Conservation (phyloP, 2,797 vertebrate species). For the Iguana delicatissima region DNA sequence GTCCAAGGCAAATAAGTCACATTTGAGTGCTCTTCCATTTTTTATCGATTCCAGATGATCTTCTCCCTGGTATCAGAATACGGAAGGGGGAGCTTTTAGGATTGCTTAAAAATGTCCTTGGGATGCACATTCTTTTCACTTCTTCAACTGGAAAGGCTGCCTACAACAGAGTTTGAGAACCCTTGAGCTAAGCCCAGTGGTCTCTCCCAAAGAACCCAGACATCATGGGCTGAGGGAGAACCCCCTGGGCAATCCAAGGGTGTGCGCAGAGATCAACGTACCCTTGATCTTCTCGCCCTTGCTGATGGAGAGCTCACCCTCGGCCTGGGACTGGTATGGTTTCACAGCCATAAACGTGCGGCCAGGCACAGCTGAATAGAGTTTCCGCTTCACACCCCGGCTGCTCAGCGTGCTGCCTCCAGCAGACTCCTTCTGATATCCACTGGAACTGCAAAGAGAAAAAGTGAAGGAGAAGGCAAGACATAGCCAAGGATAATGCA, state of each 20-base stretch:
- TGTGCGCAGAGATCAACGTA: constrained; percentile 67
- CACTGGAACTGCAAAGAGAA: constrained; percentile 73
- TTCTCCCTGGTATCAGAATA: neutral
- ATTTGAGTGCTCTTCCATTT: constrained; percentile 6
- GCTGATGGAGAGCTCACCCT: constrained; percentile 91
- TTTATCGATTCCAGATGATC: neutral
- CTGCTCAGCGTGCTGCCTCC: constrained; percentile 73
- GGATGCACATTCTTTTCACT: neutral
- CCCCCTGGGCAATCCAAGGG: constrained; percentile 26
- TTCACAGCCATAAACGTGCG: constrained; percentile 91
- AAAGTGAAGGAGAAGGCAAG: constrained; percentile 36
- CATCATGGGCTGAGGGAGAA: neutral
- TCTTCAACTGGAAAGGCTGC: neutral
- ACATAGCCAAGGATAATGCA: neutral
- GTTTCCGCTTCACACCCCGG: constrained; percentile 81
- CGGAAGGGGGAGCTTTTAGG: neutral
- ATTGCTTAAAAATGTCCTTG: neutral
- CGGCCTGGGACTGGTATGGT: constrained; percentile 90
- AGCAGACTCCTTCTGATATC: constrained; percentile 74
- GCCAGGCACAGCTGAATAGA: constrained; percentile 93
- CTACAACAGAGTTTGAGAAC: constrained; percentile 14
- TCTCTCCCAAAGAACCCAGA: neutral
- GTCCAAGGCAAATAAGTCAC: neutral
- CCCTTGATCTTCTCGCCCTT: constrained; percentile 97
- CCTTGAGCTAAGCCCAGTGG: neutral